Percentiles rank a stretch among this genome's conserved stretches.
Evolutionary conservation across 2,113 vertebrate genomes (phyloP).

Genomic region (Eudyptes chrysolophus): DNA sequence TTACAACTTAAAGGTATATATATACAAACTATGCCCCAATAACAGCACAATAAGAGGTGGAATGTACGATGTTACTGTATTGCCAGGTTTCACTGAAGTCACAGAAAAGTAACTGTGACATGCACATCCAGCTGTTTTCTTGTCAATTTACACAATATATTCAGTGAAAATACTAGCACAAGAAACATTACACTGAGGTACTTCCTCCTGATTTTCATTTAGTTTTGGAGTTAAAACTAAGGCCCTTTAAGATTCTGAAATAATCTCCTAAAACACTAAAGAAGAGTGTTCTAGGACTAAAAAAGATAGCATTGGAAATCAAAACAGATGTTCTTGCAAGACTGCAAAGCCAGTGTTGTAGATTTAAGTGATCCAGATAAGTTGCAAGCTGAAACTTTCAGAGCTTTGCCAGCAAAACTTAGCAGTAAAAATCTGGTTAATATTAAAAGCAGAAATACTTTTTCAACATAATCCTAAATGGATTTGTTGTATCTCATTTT

Average conservation of each 20-base stretch:
- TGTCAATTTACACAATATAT: background rate
- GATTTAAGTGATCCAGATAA: conserved; percentile 32
- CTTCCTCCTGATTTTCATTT: background rate
- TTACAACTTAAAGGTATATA: background rate
- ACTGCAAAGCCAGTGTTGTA: conserved; percentile 28
- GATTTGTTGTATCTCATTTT: conserved; percentile 47
- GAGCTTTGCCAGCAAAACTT: conserved; percentile 47
- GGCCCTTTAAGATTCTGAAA: background rate
- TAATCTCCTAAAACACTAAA: background rate
- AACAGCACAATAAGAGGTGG: background rate
- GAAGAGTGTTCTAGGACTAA: background rate
- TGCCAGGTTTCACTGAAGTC: background rate
- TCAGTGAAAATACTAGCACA: background rate
- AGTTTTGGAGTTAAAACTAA: background rate
- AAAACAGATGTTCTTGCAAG: conserved; percentile 48
- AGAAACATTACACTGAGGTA: background rate
- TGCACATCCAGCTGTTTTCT: background rate
- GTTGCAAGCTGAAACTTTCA: conserved; percentile 45
- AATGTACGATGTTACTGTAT: accelerated
- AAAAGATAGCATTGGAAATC: conserved; percentile 9
- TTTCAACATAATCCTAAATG: conserved; percentile 46
- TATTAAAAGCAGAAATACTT: conserved; percentile 57
- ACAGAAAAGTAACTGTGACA: background rate
- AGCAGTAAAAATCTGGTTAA: conserved; percentile 51
- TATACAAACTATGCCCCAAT: background rate